Percentiles rank a stretch among this genome's conserved stretches.
Conservation (phyloP, 2,113 vertebrate genomes). For the Alethe castanea region DNA sequence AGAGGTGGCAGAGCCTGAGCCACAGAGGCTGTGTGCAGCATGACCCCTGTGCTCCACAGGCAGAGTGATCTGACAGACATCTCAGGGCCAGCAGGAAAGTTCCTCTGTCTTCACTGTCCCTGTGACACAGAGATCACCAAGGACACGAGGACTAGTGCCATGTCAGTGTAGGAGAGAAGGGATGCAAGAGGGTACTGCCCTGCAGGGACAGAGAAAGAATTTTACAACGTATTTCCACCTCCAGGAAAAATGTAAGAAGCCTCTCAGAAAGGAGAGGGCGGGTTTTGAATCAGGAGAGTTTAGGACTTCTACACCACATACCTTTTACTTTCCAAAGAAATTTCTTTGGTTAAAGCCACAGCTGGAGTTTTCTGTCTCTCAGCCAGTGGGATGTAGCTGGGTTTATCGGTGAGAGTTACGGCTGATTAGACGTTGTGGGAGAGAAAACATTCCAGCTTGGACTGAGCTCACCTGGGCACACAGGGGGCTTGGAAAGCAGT, state of each 20-base stretch:
- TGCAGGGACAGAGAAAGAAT: not conserved
- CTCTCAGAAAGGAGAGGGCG: not conserved
- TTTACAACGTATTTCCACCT: not conserved
- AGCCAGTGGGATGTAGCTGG: not conserved
- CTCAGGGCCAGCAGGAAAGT: not conserved
- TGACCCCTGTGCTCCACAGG: not conserved
- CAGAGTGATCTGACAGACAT: not conserved
- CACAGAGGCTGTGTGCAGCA: not conserved
- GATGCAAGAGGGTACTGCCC: not conserved
- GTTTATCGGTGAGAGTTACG: not conserved
- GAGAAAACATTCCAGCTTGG: not conserved
- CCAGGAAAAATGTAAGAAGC: not conserved
- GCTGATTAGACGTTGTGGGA: not conserved
- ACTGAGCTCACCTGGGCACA: not conserved
- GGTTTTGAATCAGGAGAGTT: not conserved
- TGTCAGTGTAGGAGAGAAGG: accelerated
- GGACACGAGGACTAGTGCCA: not conserved
- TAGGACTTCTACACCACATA: not conserved
- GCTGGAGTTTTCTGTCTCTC: not conserved
- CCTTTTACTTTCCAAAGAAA: not conserved
- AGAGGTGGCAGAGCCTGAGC: not conserved
- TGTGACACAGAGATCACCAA: accelerated
- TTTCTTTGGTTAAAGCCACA: not conserved
- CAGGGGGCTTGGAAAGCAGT: not conserved
- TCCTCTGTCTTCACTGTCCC: not conserved